These are phyloP conservation scores for Caranx ignobilis DNA, from an alignment of 2,113 vertebrate genomes.

Conservation along the genomic window DNA sequence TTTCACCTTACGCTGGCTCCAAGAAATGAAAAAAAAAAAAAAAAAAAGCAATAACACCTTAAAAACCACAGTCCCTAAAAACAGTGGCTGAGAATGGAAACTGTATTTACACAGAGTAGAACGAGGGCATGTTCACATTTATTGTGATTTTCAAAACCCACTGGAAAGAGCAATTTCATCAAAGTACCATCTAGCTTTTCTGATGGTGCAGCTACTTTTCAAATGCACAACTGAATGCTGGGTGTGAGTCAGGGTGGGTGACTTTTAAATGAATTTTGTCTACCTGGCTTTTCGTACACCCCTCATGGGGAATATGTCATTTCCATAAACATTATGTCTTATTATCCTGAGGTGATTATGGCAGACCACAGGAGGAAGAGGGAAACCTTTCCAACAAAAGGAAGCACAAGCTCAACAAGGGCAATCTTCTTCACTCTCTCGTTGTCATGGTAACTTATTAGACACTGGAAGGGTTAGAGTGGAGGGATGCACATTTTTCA, in stretches of 20 bases:
- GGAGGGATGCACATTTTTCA: slow-evolving; percentile 58
- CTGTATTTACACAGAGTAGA: neutral
- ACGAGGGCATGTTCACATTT: neutral
- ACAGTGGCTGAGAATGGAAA: neutral
- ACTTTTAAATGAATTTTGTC: slow-evolving; percentile 2
- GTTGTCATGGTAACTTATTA: slow-evolving; percentile 83
- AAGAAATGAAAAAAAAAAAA: neutral
- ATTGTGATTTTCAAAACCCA: neutral
- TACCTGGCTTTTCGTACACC: neutral
- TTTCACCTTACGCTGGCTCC: neutral
- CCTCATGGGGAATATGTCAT: neutral
- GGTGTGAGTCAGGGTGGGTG: slow-evolving; percentile 24
- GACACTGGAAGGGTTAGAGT: slow-evolving; percentile 56
- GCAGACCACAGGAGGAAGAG: slow-evolving; percentile 42
- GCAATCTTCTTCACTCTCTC: slow-evolving; percentile 65
- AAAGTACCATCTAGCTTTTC: neutral
- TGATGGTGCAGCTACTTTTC: slow-evolving; percentile 15
- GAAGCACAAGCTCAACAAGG: slow-evolving; percentile 58
- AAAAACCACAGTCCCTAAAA: neutral
- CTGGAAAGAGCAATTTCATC: slow-evolving; percentile 10
- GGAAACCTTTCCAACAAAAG: slow-evolving; percentile 57
- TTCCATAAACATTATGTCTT: neutral
- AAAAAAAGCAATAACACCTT: neutral
- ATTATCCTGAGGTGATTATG: slow-evolving; percentile 26
- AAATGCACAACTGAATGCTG: neutral